Evolutionary conservation across 2,888 invertebrate genomes (phyloP).

Genomic region (Strigamia crassipes): DNA sequence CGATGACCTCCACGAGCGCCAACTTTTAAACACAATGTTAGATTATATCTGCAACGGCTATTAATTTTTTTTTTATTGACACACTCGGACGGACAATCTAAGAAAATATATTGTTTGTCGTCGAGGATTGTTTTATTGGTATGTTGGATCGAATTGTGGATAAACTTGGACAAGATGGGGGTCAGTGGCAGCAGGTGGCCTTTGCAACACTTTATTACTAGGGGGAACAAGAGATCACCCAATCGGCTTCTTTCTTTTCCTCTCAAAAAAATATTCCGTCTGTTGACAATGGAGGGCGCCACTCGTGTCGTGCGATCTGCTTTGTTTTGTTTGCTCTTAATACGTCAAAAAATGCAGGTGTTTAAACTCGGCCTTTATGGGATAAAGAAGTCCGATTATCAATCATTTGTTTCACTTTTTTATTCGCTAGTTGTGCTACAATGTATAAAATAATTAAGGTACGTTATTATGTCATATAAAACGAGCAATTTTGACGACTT

Average conservation of each 20-base stretch:
- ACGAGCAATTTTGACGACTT: neutral
- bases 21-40: neutral
- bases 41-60: neutral
- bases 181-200: conserved; percentile 22
- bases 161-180: neutral
- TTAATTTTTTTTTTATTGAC: neutral
- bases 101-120: neutral
- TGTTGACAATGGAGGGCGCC: neutral
- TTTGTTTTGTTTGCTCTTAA: neutral
- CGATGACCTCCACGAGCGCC: neutral
- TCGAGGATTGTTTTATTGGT: neutral
- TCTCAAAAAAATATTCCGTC: neutral
- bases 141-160: conserved; percentile 2
- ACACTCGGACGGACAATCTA: neutral
- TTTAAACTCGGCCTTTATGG: neutral
- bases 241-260: neutral
- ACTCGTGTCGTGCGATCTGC: neutral
- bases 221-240: neutral
- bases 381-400: too few species aligned
- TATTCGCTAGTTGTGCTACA: neutral
- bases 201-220: conserved; percentile 12
- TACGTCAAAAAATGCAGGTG: neutral
- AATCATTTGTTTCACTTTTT: too few species aligned
- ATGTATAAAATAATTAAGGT: neutral
- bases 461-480: neutral